Conservation (phyloP, 1,140 invertebrate species). For the Drosophila burlai region DNA sequence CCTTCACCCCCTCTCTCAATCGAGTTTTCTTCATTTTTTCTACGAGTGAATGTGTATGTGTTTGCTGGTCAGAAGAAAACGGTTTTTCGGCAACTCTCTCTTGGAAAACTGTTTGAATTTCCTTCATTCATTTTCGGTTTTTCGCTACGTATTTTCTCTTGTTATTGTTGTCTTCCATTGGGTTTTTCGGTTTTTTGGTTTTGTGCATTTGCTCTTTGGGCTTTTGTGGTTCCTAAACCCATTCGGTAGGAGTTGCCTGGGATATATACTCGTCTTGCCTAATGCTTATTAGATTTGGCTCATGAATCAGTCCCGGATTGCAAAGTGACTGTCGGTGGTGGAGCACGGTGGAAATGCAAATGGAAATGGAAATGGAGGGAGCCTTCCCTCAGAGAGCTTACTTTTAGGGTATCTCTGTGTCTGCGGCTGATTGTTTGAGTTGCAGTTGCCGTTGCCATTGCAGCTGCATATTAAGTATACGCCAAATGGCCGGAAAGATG, state of each 20-base stretch:
- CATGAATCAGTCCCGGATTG: constrained; percentile 69
- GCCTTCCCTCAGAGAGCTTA: constrained; percentile 12
- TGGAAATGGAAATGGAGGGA: constrained; percentile 25
- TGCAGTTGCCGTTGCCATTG: constrained; percentile 26
- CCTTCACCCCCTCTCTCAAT: not conserved
- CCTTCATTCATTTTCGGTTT: constrained; percentile 42
- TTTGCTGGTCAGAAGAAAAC: constrained; percentile 68
- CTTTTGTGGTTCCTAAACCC: constrained; percentile 50
- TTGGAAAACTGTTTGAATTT: constrained; percentile 69
- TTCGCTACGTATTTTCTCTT: constrained; percentile 22
- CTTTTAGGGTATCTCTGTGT: constrained; percentile 1
- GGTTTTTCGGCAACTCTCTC: constrained; percentile 67
- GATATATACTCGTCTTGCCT: constrained; percentile 47
- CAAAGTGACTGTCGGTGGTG: constrained; percentile 41
- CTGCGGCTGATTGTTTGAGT: constrained; percentile 18
- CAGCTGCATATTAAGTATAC: constrained; percentile 52
- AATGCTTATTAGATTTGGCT: constrained; percentile 81
- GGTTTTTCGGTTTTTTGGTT: constrained; percentile 44
- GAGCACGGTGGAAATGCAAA: constrained; percentile 27
- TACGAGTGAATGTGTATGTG: constrained; percentile 13
- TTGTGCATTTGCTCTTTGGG: constrained; percentile 61
- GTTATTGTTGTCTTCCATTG: constrained; percentile 45
- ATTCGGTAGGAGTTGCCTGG: constrained; percentile 15
- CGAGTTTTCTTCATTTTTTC: constrained; percentile 26
- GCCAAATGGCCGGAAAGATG: constrained; percentile 33